phyloP scores from a whole-genome alignment of 2,888 invertebrate genomes.

The Teleiodes luculella region DNA sequence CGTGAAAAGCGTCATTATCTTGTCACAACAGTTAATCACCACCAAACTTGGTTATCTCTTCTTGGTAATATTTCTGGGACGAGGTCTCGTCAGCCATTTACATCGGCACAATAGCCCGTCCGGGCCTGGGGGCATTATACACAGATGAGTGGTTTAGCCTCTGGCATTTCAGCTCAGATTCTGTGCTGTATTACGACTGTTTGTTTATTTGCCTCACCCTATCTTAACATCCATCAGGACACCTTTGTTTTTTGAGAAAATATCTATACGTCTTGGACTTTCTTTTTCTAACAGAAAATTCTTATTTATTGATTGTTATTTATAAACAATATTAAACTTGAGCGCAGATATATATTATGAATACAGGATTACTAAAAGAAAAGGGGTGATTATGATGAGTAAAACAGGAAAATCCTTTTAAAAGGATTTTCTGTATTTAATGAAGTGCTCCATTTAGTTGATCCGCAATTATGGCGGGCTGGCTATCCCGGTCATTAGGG shows the following conservation, averaged over 20 bases:
- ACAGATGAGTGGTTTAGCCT: constrained; percentile 16
- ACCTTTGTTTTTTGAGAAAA: no score
- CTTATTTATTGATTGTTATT: no score
- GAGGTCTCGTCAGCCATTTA: constrained; percentile 15
- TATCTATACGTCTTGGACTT: no score
- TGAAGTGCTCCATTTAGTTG: constrained; percentile 15
- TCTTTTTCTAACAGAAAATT: no score
- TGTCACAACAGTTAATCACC: constrained; percentile 1
- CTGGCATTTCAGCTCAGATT: constrained; percentile 17
- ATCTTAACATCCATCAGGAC: neutral
- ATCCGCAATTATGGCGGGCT: constrained; percentile 35
- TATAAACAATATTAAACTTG: no score
- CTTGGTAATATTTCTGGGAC: constrained; percentile 8
- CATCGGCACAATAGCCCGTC: constrained; percentile 14
- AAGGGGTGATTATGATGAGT: no score
- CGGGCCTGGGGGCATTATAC: constrained; percentile 12
- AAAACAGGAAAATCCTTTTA: neutral
- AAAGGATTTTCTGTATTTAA: neutral
- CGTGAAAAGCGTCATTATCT: neutral
- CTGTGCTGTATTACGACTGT: constrained; percentile 9
- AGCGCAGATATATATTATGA: no score
- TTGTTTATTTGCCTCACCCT: neutral
- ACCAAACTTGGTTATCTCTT: neutral
- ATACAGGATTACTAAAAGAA: no score
- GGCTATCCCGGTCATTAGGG: constrained; percentile 36